Conservation (phyloP, 2,113 vertebrate species). For the Pachypanchax playfairii region DNA sequence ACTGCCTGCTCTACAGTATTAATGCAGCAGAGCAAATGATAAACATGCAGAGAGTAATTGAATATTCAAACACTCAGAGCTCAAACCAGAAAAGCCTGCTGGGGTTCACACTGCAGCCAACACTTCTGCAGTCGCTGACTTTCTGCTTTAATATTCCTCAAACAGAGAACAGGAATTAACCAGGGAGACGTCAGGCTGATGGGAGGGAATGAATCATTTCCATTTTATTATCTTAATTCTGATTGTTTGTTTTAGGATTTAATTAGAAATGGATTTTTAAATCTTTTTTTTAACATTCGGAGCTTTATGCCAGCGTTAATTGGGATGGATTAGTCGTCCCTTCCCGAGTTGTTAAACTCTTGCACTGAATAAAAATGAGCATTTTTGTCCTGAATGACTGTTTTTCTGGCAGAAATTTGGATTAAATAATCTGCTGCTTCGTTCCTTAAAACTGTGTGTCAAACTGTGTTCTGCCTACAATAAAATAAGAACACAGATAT, state of each 20-base stretch:
- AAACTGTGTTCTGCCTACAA: too few species aligned
- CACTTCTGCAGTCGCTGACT: not conserved
- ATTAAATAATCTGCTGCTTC: too few species aligned
- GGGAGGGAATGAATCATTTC: slow-evolving; percentile 1
- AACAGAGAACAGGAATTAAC: not conserved
- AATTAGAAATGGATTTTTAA: not conserved
- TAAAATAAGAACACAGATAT: too few species aligned
- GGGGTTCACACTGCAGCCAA: not conserved
- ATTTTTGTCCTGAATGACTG: too few species aligned
- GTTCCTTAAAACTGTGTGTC: too few species aligned
- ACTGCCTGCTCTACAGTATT: not conserved
- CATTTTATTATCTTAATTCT: slow-evolving; percentile 1
- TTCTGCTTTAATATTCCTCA: slow-evolving; percentile 4
- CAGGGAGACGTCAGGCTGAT: not conserved
- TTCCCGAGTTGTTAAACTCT: too few species aligned
- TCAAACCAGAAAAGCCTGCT: not conserved
- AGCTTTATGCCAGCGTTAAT: not conserved
- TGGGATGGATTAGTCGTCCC: too few species aligned
- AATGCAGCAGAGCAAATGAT: slow-evolving; percentile 8
- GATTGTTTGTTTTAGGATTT: not conserved
- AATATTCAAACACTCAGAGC: slow-evolving; percentile 9
- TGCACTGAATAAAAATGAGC: too few species aligned
- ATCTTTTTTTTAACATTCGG: not conserved
- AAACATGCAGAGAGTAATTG: slow-evolving; percentile 1
- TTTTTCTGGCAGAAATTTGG: too few species aligned